These are phyloP conservation scores for Tetranychus piercei DNA, from an alignment of 2,888 invertebrate genomes.

Conservation along the genomic window DNA sequence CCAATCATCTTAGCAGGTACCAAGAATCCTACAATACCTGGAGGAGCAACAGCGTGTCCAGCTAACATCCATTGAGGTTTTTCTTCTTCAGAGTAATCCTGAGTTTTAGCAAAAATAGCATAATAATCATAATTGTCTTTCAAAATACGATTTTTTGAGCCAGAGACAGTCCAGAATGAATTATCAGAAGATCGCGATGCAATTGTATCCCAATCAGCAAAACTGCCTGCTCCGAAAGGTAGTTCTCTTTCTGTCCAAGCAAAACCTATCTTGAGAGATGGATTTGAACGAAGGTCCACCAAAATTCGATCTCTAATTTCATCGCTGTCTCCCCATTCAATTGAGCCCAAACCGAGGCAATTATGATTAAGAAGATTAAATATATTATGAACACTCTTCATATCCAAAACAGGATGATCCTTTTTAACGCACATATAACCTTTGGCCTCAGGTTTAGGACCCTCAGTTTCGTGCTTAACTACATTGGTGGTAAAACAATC, in stretches of 20 bases:
- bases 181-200: constrained; percentile 16
- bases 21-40: constrained; percentile 18
- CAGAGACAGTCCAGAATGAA: constrained; percentile 18
- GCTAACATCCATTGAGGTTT: not conserved
- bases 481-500: not conserved
- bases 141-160: constrained; percentile 18
- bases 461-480: not conserved
- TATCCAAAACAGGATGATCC: not conserved
- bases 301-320: constrained; percentile 13
- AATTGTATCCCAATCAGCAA: constrained; percentile 18
- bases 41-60: not conserved
- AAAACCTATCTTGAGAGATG: constrained; percentile 17
- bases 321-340: constrained; percentile 16
- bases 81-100: constrained; percentile 16
- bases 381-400: not conserved
- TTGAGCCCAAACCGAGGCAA: constrained; percentile 4
- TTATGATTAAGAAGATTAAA: constrained; percentile 12
- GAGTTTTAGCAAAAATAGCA: constrained; percentile 17
- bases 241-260: constrained; percentile 13
- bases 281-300: not conserved
- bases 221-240: constrained; percentile 11
- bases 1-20: constrained; percentile 16
- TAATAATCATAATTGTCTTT: constrained; percentile 21
- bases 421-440: not conserved
- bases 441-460: not conserved